These are phyloP conservation scores for Muscicapa comitata DNA, from an alignment of 2,797 vertebrate genomes.

Conservation along the genomic window DNA sequence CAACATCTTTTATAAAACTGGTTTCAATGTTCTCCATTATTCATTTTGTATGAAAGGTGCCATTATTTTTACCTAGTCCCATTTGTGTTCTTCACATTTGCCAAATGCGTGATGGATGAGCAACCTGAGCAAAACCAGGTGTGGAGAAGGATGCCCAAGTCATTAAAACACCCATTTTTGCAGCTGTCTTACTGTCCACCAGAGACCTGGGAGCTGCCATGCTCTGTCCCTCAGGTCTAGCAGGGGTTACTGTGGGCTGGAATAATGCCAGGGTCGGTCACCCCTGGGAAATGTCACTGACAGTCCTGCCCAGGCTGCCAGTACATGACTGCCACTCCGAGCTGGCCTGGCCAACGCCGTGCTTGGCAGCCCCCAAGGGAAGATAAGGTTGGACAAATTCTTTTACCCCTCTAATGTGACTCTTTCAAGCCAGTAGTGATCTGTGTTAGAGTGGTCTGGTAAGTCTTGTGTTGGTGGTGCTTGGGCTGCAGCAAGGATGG, in stretches of 20 bases:
- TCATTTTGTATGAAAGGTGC: neutral
- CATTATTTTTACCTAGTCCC: neutral
- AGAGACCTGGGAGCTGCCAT: neutral
- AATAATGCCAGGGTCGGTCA: neutral
- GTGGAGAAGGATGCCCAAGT: neutral
- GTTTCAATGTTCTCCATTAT: neutral
- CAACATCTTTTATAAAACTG: neutral
- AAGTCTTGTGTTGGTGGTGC: neutral
- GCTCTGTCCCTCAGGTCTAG: neutral
- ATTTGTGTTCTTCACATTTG: neutral
- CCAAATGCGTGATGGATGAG: neutral
- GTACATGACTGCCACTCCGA: neutral
- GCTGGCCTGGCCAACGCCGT: neutral
- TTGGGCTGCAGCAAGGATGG: neutral
- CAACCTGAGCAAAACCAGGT: neutral
- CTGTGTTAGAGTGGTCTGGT: neutral
- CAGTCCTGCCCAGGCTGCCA: neutral
- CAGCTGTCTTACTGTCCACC: neutral
- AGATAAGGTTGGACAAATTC: neutral
- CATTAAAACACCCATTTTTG: neutral
- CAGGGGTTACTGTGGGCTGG: slow-evolving; percentile 30
- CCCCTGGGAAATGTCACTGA: slow-evolving; percentile 17
- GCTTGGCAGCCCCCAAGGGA: neutral
- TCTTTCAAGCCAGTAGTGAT: neutral
- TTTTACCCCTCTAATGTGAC: neutral